These are phyloP conservation scores for Episyrphus balteatus DNA, from an alignment of 1,140 invertebrate species.

Conservation along the genomic window DNA sequence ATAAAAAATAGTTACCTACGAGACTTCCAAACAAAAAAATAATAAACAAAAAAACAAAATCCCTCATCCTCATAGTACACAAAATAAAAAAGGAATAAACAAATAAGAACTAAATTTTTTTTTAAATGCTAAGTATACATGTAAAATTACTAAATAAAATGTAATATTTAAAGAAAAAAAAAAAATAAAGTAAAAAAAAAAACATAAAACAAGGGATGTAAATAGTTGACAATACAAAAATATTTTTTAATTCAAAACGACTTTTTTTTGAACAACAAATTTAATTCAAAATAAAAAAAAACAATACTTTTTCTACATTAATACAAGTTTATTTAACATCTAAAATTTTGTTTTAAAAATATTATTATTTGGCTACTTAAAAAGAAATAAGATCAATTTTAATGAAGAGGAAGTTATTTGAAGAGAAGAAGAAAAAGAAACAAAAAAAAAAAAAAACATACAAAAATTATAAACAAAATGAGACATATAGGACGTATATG, in stretches of 20 bases:
- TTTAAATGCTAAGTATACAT: no score
- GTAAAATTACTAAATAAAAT: neutral
- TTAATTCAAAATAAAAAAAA: slow-evolving; percentile 1
- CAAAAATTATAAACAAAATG: slow-evolving; percentile 3
- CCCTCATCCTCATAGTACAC: no score
- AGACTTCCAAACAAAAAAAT: no score
- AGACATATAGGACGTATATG: slow-evolving; percentile 31
- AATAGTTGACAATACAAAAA: slow-evolving; percentile 33
- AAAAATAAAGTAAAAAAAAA: slow-evolving; percentile 4
- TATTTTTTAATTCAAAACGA: no score
- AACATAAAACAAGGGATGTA: slow-evolving; percentile 36
- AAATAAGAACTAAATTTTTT: no score
- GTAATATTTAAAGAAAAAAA: slow-evolving; percentile 1
- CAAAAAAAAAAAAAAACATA: slow-evolving; percentile 1
- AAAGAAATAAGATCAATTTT: no score
- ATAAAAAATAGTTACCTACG: no score
- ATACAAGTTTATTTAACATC: no score
- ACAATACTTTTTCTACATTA: neutral
- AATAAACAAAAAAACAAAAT: no score
- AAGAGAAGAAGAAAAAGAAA: neutral
- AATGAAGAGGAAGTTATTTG: neutral
- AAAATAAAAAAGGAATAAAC: no score
- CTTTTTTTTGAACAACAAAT: slow-evolving; percentile 3
- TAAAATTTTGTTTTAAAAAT: no score
- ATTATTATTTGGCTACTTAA: no score